Evolutionary conservation across 2,797 vertebrate species (phyloP), one percentile per base, ranked within the genome.

Genomic region (Lacerta viridis): DNA sequence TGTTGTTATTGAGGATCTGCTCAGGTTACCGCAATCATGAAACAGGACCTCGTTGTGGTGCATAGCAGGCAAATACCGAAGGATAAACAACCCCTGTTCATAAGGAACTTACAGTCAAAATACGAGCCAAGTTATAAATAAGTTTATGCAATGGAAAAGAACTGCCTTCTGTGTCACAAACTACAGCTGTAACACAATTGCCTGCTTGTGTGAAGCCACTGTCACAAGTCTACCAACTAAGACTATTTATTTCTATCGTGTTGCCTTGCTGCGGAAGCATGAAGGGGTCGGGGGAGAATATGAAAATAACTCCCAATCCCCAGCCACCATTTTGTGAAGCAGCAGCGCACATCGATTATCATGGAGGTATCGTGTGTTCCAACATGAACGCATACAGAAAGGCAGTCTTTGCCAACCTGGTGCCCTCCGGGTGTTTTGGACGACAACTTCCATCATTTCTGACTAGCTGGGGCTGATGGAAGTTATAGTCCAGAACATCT

Each of bases 141-240:
- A 5, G n/a, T 55, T 86, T 85, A 77, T 86, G 59, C 84, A 82
- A 89, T n/a, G 76, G 59, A 43, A 82, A 46, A 68, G 55, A 85
- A 86, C 78, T 77, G 59, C 71, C 33, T 89, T 69, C 88, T 68
- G 72, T 5, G n/a, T 82, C 85, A 76, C 39, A 76, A 82, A 27
- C 55, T 66, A 75, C 59, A 89, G 71, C 88, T 81, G 88, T n/a
- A 55, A 69, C 66, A 71, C 6, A 46, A 23, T 59, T 59, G 64
- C 59, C 41, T 46, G 68, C 76, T 75, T 71, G 33, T 81, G 43
- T 76, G 66, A 39, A 78, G 81, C 25, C 83, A 68, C 80, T 68
- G 72, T 25, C 59, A 41, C 33, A 82, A 50, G 11, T 20, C 69
- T 66, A 39, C 46, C 43, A 88, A 68, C 66, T 43, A 43, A 76